Base-by-base conservation (phyloP, 1,140 invertebrate species). In the Arctopsyche grandis region DNA sequence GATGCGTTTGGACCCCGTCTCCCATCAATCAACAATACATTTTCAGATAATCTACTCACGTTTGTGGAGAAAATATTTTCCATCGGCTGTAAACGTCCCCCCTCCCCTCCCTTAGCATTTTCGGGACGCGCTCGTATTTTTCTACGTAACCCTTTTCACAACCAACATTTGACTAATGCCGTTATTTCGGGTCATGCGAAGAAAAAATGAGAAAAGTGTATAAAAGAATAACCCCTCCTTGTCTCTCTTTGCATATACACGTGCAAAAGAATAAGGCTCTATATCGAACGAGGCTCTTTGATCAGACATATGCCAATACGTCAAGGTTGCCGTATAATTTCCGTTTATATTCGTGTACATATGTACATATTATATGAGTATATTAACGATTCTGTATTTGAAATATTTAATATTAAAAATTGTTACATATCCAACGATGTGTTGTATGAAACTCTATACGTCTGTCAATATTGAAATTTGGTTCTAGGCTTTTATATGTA, bases 131-230 rank as follows among this genome's bases (percentile, higher is more conserved):
- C 5, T 22, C 24, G 60, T 63, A 69, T 58, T 71, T 75, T 79
- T 63, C 12, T 60, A 29, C n/a, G n/a, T 44, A 60, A 79, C 77
- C 73, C 79, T 75, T 80, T 76, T 63, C 60, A 46, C 44, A 43
- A 52, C 44, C 63, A 80, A 76, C 52, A 80, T 80, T 80, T 76
- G 79, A 75, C 79, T 80, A 80, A 80, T 80, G 75, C 73, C 70
- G 75, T 80, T 80, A 80, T 80, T 76, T 69, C 19, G 73, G 73
- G 79, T 70, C 24, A 60, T 24, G 21, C 12, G 10, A 19, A 66
- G 21, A 26, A 66, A 52, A 52, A 52, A 52, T 4, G 10, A 52
- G 10, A 52, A 5, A 52, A 14, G 12, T 52, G 12, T 52, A 52
- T 14, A 52, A 52, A 52, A 52, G 16, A 16, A 16, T 5, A 14